These are phyloP conservation scores for Anhinga rufa DNA, from an alignment of 2,113 vertebrate species.

Conservation along the genomic window DNA sequence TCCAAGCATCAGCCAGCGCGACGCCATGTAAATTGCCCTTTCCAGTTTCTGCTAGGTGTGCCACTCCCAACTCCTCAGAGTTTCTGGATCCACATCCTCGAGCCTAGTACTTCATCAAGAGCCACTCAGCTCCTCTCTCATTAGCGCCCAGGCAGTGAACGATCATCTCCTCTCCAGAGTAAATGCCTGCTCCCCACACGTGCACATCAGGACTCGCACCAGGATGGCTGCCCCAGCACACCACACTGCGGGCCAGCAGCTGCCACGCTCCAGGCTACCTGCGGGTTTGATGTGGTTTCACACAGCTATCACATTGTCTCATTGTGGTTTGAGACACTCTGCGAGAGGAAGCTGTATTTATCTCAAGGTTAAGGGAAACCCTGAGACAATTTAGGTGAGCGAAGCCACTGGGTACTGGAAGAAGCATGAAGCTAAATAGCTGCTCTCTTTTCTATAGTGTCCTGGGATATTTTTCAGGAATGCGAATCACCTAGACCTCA, in stretches of 20 bases:
- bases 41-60: background rate
- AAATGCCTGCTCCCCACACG: background rate
- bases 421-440: background rate
- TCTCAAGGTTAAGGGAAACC: background rate
- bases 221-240: background rate
- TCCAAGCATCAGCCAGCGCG: background rate
- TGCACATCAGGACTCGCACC: accelerated
- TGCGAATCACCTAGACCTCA: background rate
- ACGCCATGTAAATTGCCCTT: accelerated
- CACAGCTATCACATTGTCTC: background rate
- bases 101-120: background rate
- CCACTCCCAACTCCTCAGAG: background rate
- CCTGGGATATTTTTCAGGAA: background rate
- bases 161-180: background rate
- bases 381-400: accelerated
- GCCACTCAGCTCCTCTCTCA: background rate
- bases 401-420: background rate
- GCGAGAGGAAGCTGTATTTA: background rate
- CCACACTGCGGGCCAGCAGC: background rate
- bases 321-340: background rate
- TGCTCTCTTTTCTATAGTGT: background rate
- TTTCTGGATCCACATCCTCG: background rate
- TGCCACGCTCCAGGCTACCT: background rate
- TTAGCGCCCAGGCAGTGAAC: background rate
- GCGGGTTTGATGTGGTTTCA: background rate